Evolutionary conservation across 2,888 invertebrate species (phyloP).

Genomic region (Antheraea assamensis): DNA sequence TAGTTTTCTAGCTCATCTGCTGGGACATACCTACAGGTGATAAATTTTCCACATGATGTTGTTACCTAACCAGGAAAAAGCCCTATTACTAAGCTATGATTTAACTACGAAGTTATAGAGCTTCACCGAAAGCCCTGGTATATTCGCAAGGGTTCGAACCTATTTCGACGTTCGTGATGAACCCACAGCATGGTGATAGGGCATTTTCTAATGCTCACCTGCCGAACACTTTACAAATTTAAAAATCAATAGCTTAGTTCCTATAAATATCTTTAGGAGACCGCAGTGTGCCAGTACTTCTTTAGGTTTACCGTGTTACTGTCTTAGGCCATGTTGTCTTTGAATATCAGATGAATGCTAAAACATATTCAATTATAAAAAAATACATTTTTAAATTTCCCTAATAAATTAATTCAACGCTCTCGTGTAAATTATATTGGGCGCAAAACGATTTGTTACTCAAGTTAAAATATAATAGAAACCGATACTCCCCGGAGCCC

Average conservation of each 20-base stretch:
- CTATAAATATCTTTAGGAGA: not conserved
- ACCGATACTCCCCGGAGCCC: slow-evolving; percentile 36
- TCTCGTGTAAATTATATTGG: slow-evolving; percentile 67
- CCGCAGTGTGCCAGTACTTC: not conserved
- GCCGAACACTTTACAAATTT: not conserved
- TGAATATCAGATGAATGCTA: not conserved
- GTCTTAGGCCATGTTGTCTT: not conserved
- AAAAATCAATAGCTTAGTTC: not conserved
- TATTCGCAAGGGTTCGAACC: too few relatives aligned
- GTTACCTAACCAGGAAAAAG: too few relatives aligned
- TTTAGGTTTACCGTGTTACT: not conserved
- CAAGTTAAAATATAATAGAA: slow-evolving; percentile 25
- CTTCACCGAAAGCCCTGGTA: too few relatives aligned
- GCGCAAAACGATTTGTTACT: slow-evolving; percentile 63
- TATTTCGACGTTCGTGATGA: too few relatives aligned
- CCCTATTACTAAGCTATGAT: too few relatives aligned
- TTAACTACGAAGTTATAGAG: too few relatives aligned
- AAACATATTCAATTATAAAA: not conserved
- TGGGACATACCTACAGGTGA: too few relatives aligned
- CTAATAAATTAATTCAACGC: slow-evolving; percentile 41
- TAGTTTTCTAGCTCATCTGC: too few relatives aligned
- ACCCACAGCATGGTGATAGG: not conserved
- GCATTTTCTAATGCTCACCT: not conserved
- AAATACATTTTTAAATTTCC: slow-evolving; percentile 3
- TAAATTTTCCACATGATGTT: too few relatives aligned